These are phyloP conservation scores for Dicaeum eximium DNA, from an alignment of 2,113 vertebrate genomes.

Conservation along the genomic window DNA sequence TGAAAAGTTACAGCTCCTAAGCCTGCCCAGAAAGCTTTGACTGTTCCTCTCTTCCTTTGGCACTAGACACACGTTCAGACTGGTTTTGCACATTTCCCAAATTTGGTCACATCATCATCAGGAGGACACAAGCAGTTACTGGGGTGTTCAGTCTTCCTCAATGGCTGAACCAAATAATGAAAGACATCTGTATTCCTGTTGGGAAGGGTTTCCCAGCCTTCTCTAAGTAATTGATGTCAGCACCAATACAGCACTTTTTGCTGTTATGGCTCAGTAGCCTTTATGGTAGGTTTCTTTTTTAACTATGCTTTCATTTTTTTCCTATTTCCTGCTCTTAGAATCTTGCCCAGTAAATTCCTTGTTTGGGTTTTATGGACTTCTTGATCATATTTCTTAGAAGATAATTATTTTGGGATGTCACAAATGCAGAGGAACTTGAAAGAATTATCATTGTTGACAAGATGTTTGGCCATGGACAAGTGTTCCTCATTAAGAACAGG, in stretches of 20 bases:
- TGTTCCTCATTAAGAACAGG: constrained; percentile 62
- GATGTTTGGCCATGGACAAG: constrained; percentile 40
- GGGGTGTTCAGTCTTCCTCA: not conserved
- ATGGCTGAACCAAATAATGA: not conserved
- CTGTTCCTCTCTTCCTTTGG: not conserved
- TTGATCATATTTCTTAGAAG: constrained; percentile 53
- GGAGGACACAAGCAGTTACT: not conserved
- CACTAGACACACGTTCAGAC: not conserved
- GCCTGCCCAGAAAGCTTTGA: not conserved
- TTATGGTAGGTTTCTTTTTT: constrained; percentile 25
- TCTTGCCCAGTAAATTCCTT: constrained; percentile 46
- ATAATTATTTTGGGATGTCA: constrained; percentile 57
- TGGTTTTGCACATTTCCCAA: not conserved
- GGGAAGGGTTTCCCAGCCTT: constrained; percentile 15
- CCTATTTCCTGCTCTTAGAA: constrained; percentile 48
- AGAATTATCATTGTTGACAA: constrained; percentile 57
- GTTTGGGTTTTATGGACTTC: constrained; percentile 47
- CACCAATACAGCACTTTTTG: not conserved
- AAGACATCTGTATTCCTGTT: not conserved
- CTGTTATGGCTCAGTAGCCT: not conserved
- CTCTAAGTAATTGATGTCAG: constrained; percentile 24
- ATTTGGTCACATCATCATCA: not conserved
- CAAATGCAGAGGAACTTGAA: not conserved
- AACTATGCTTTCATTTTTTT: constrained; percentile 33
- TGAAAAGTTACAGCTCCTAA: not conserved